Percentiles rank a stretch among this genome's conserved stretches.
phyloP scores from a whole-genome alignment of 2,113 vertebrate species.

The Pangasianodon hypophthalmus region DNA sequence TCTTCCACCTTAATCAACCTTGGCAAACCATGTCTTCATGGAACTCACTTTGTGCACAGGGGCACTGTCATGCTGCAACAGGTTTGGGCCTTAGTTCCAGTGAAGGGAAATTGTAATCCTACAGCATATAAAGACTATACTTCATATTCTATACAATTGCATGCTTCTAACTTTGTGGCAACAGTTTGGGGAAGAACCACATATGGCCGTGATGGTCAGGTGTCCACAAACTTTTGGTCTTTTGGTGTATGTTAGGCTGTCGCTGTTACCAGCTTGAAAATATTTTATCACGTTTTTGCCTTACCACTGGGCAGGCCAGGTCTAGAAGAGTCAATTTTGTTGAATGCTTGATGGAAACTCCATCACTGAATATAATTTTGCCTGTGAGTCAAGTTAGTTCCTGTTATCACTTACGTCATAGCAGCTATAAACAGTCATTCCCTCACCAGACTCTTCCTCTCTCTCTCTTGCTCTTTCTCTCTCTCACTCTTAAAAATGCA shows the following conservation, averaged over 20 bases:
- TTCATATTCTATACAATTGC: background rate
- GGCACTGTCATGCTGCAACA: background rate
- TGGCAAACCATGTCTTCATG: background rate
- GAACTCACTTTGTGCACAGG: background rate
- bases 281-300: background rate
- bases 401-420: background rate
- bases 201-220: background rate
- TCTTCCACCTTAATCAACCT: background rate
- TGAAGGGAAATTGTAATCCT: background rate
- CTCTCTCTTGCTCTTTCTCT: too few relatives aligned
- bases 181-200: background rate
- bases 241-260: background rate
- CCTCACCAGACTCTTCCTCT: background rate
- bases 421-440: background rate
- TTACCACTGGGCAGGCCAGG: background rate
- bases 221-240: background rate
- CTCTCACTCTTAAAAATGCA: too few relatives aligned
- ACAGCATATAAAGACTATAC: background rate
- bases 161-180: background rate
- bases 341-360: background rate
- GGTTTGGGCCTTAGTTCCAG: background rate
- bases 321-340: background rate
- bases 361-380: background rate
- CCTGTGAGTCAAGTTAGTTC: background rate
- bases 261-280: background rate